Evolutionary conservation across 2,797 vertebrate species (phyloP), one percentile per base, ranked within the genome.

Genomic region (Sebastes elongatus): DNA sequence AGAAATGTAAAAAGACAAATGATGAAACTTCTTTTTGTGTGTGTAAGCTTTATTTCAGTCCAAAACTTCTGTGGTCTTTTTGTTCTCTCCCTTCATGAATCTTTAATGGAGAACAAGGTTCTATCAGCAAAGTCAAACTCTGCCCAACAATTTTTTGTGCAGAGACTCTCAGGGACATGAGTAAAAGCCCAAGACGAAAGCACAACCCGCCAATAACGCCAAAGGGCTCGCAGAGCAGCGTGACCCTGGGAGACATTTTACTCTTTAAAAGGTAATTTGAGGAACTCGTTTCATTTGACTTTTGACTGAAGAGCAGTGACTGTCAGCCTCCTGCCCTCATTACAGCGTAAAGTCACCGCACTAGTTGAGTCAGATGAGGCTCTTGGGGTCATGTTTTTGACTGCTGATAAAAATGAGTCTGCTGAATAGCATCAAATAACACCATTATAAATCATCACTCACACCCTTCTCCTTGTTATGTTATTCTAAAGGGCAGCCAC

Each of bases 1-100:
- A 77, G 38, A 52, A 23, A 49, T 35, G 25, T 28, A 38, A 71
- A 35, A 8, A 78, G 69, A 66, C 56, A 74, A 55, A 82, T 80
- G 65, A 85, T 77, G 49, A 88, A 83, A 88, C 63, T 38, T 78
- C 14, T 76, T 64, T 79, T 64, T 79, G 66, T 62, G 25, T 80
- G 53, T 62, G 61, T 69, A 63, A 52, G 52, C 69, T 42, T 73
- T 64, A 80, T 62, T 64, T 62, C 59, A 70, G 63, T 65, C 55
- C 62, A 46, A 82, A 87, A 87, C 78, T 61, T 89, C 63, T 81
- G 65, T 59, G 55, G 7, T 85, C 66, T 82, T 79, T 87, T 76
- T 77, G 79, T 84, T 83, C 76, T 80, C 74, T 67, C 69, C 72
- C 72, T 53, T 90, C 80, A 90, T 92, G 80, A 91, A 93, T 93